Percentiles rank a stretch among this genome's conserved stretches.
Conservation (phyloP, 2,113 vertebrate genomes). For the Triplophysa rosa region DNA sequence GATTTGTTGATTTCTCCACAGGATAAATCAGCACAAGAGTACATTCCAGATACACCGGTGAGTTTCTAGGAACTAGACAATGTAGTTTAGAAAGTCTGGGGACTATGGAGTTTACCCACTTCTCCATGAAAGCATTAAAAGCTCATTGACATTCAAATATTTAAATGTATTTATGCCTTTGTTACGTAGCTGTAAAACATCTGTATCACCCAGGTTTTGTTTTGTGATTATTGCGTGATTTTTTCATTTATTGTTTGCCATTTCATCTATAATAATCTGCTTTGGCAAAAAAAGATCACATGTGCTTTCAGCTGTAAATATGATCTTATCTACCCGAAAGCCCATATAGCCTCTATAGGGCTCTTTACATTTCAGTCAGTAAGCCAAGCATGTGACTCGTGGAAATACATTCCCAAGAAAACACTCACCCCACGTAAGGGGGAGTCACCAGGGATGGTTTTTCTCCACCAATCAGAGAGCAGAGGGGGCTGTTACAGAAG, state of each 20-base stretch:
- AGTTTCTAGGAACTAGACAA: constrained; percentile 39
- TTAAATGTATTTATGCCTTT: too few species aligned
- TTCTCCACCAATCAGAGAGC: constrained; percentile 54
- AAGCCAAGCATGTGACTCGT: constrained; percentile 22
- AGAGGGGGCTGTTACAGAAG: constrained; percentile 29
- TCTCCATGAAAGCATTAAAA: too few species aligned
- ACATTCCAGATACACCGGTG: background rate
- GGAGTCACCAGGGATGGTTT: constrained; percentile 48
- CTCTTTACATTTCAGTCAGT: background rate
- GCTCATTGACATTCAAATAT: too few species aligned
- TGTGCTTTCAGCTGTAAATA: constrained; percentile 5
- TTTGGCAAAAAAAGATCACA: background rate
- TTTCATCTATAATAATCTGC: background rate
- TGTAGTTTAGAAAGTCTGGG: constrained; percentile 12
- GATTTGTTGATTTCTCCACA: constrained; percentile 3
- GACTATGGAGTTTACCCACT: background rate
- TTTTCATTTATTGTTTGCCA: background rate
- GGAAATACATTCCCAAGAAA: constrained; percentile 42
- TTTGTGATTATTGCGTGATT: background rate
- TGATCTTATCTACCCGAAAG: background rate
- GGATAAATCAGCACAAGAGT: constrained; percentile 10
- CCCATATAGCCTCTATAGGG: background rate
- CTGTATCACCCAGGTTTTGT: too few species aligned
- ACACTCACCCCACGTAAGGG: constrained; percentile 32
- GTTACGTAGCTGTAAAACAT: too few species aligned